A percentile compares a stretch with the other conserved stretches of the same genome.
Conservation (phyloP, 2,797 vertebrate genomes). For the Poecilia gillii region DNA sequence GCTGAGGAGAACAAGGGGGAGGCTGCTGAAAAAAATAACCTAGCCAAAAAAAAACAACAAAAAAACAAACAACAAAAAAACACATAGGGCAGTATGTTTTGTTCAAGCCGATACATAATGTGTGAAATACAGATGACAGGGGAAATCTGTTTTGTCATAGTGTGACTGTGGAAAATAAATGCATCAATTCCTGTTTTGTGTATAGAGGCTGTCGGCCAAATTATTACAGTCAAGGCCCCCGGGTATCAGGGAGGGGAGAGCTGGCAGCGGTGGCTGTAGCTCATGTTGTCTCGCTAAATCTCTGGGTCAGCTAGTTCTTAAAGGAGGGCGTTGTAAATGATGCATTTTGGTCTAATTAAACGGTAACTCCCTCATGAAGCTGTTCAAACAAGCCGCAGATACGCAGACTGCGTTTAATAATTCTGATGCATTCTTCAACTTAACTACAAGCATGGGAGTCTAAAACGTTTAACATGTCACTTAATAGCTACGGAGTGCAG, state of each 20-base stretch:
- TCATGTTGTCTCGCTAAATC: slow-evolving; percentile 39
- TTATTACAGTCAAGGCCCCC: slow-evolving; percentile 46
- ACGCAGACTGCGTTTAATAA: background rate
- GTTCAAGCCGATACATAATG: slow-evolving; percentile 47
- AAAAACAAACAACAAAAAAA: background rate
- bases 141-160: slow-evolving; percentile 59
- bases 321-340: slow-evolving; percentile 16
- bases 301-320: slow-evolving; percentile 34
- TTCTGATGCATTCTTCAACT: slow-evolving; percentile 9
- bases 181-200: slow-evolving; percentile 60
- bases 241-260: slow-evolving; percentile 31
- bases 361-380: slow-evolving; percentile 6
- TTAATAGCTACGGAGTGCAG: background rate
- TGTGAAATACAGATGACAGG: slow-evolving; percentile 45
- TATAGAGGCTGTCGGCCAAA: slow-evolving; percentile 54
- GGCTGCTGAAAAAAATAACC: slow-evolving; percentile 9
- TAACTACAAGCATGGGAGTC: background rate
- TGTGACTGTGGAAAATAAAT: slow-evolving; percentile 66
- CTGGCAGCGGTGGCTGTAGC: slow-evolving; percentile 30
- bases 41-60: slow-evolving; percentile 1
- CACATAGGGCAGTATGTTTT: slow-evolving; percentile 35
- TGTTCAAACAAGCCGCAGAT: background rate
- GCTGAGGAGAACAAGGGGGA: slow-evolving; percentile 27
- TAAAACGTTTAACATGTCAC: background rate
- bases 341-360: slow-evolving; percentile 22